Evolutionary conservation across 1,140 invertebrate genomes (phyloP), one percentile per base, ranked within the genome.

Genomic region (Bombus confusus): DNA sequence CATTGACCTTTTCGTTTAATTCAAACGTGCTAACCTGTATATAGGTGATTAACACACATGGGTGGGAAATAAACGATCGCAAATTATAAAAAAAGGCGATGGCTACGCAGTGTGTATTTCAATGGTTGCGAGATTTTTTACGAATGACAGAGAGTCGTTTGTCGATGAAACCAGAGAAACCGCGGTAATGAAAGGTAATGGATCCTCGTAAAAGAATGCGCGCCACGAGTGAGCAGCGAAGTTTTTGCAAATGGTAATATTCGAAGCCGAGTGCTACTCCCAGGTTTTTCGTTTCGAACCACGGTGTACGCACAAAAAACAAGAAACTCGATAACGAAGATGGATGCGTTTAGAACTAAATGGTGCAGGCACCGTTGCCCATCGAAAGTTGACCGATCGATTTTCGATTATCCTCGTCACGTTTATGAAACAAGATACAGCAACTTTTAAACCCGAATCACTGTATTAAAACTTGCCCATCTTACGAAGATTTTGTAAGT

Each of bases 311-410:
- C 75, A 25, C 34, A 28, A 78, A 64, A 78, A 41, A 31, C 37
- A 41, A 41, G 57, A 64, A 34, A 64, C 25, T 41, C 57, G 28
- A 78, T 64, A 59, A 78, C 57, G 57, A 78, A 78, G 75, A 78
- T 78, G 37, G 75, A 78, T 78, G 75, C 57, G 75, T 41, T 78
- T 66, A 31, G 75, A 78, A 64, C 59, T 78, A 41, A 59, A 64
- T 13, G 57, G 37, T 78, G 39, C 75, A 41, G 39, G 59, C 37
- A 15, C 57, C 41, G 39, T 31, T 77, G 28, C 25, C 34, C 37
- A 22, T 41, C 39, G 28, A 22, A 75, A 75, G 41, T 37, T 64
- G 75, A 64, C 75, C 57, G 52, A 78, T 78, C 75, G 75, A 78
- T 78, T 78, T 78, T 78, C 75, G 57, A 78, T 78, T 78, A 78